Evolutionary conservation across 2,797 vertebrate species (phyloP).

Genomic region (Sebastes glaucus): DNA sequence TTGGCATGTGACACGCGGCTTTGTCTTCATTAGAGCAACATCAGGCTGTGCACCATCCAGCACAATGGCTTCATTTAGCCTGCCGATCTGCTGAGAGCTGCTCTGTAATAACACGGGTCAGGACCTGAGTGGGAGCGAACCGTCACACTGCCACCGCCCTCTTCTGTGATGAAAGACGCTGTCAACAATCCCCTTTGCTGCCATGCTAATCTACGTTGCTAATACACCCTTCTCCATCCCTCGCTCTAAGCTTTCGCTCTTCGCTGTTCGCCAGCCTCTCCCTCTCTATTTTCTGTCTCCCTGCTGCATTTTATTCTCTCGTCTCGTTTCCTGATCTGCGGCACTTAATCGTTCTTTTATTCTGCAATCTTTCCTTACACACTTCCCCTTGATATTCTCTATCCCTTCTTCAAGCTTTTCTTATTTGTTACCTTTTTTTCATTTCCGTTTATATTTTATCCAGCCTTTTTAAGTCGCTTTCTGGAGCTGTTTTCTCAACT

Average conservation of each 20-base stretch:
- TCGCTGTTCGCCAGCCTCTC: not conserved
- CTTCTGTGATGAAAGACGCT: slow-evolving; percentile 85
- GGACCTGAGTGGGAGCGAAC: slow-evolving; percentile 84
- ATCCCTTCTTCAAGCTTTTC: not conserved
- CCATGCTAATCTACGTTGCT: slow-evolving; percentile 51
- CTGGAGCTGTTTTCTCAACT: not conserved
- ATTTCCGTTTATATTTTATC: not conserved
- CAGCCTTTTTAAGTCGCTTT: not conserved
- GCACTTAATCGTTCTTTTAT: slow-evolving; percentile 35
- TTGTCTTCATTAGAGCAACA: slow-evolving; percentile 89
- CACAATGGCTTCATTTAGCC: slow-evolving; percentile 86
- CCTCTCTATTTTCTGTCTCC: slow-evolving; percentile 8
- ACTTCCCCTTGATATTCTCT: not conserved
- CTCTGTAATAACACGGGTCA: slow-evolving; percentile 88
- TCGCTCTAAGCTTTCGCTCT: slow-evolving; percentile 13
- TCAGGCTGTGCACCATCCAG: slow-evolving; percentile 69
- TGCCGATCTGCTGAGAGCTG: slow-evolving; percentile 84
- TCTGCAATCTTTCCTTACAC: slow-evolving; percentile 6
- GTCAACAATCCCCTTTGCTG: slow-evolving; percentile 77
- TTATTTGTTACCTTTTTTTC: not conserved
- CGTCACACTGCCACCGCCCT: slow-evolving; percentile 74
- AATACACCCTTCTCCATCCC: slow-evolving; percentile 38
- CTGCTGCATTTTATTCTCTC: not conserved
- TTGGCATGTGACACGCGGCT: slow-evolving; percentile 65
- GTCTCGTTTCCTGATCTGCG: slow-evolving; percentile 22